Evolutionary conservation across 2,113 vertebrate species (phyloP).

Genomic region (Pionites leucogaster): DNA sequence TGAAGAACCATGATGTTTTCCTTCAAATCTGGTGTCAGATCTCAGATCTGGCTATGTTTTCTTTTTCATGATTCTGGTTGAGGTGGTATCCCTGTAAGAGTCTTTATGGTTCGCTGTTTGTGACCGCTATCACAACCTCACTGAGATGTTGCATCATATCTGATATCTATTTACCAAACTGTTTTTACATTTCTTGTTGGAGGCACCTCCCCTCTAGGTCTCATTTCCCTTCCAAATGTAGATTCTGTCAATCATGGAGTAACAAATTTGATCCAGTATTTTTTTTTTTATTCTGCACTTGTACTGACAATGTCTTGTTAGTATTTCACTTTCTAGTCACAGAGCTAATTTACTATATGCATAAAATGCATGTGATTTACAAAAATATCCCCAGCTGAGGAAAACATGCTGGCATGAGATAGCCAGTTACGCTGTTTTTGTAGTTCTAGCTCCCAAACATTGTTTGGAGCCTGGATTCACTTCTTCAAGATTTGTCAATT

Average conservation of each 20-base stretch:
- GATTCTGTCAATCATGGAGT: background rate
- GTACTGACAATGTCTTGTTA: background rate
- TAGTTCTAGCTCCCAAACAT: background rate
- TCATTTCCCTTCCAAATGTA: background rate
- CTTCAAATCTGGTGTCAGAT: background rate
- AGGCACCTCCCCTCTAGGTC: background rate
- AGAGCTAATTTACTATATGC: background rate
- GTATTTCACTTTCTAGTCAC: background rate
- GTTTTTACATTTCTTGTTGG: background rate
- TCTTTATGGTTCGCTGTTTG: background rate
- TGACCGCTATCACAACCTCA: background rate
- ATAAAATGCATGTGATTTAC: background rate
- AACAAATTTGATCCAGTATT: background rate
- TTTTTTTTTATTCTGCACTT: background rate
- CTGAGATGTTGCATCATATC: background rate
- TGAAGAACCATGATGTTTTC: background rate
- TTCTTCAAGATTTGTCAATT: background rate
- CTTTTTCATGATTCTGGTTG: background rate
- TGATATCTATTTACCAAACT: background rate
- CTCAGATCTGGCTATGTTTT: background rate
- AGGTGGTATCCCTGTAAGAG: background rate
- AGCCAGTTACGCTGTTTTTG: background rate
- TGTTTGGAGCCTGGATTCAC: background rate
- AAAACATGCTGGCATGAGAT: background rate
- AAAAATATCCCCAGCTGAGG: background rate